Evolutionary conservation across 1,140 invertebrate genomes (phyloP), one percentile per base, ranked within the genome.

Genomic region (Pseudomyrmex dendroicus): DNA sequence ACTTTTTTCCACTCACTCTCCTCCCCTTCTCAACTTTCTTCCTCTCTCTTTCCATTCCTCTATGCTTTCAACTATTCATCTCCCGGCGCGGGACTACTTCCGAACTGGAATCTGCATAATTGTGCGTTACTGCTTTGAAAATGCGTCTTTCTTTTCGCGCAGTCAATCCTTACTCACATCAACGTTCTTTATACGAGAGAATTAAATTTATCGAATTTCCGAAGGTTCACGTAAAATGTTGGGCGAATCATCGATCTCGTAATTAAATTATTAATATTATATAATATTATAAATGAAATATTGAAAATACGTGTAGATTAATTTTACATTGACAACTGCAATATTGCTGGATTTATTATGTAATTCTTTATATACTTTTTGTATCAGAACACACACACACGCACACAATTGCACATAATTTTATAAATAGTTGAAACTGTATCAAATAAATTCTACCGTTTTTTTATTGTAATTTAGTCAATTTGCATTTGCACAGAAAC

Each of bases 71-170:
- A 61, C 56, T 85, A 77, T 86, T 76, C 85, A 86, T 86, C 54
- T 66, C 46, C 56, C 64, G 10, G 66, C 64, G 78, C 17, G 59
- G 59, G 70, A 86, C 70, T 73, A 77, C 78, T 86, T 66, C 54
- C 57, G 17, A 17, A 52, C 15, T 56, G 54, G 54, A 83, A 86
- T 83, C 54, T 86, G 78, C 84, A 86, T 86, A 83, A 86, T 86
- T 86, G 61, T 83, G 66, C 59, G 78, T 66, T 48, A 20, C 72
- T 67, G 48, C 70, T 85, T 57, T 72, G 17, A 52, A 62, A 25
- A 78, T 56, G 20, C 50, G 35, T 13, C n/a, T 84, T 70, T 78
- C 59, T 50, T 72, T 61, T 48, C 25, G 8, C 48, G n/a, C n/a
- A 57, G 35, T 70, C 67, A 59, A 70, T 78, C 10, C 62, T 63